A percentile compares a stretch with the other conserved stretches of the same genome.
Conservation (phyloP, 2,797 vertebrate genomes). For the Orestias chungarensis region DNA sequence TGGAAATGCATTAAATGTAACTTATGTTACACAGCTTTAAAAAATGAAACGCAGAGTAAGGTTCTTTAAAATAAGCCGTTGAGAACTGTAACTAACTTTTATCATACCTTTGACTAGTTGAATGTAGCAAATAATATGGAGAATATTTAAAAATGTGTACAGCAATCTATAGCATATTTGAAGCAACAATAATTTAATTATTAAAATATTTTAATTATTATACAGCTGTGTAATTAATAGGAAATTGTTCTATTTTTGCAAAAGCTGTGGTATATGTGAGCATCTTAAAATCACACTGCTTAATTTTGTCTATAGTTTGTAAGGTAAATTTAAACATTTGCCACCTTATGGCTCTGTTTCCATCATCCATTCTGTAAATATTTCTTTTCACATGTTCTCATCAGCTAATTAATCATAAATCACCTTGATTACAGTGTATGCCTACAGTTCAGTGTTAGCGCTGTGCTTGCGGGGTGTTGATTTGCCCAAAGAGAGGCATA, state of each 20-base stretch:
- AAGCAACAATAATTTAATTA: neutral
- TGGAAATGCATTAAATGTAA: neutral
- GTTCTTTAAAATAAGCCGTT: neutral
- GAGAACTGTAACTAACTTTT: neutral
- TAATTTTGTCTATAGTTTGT: neutral
- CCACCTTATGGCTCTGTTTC: slow-evolving; percentile 18
- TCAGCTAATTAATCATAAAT: slow-evolving; percentile 44
- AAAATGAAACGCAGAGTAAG: neutral
- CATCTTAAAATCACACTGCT: neutral
- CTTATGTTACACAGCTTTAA: neutral
- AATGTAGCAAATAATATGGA: neutral
- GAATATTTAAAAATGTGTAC: no score
- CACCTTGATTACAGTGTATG: slow-evolving; percentile 58
- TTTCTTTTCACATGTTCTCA: slow-evolving; percentile 15
- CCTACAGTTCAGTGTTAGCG: slow-evolving; percentile 34
- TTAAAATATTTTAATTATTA: neutral
- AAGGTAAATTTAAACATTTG: slow-evolving; percentile 16
- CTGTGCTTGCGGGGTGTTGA: slow-evolving; percentile 26
- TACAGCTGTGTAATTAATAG: neutral
- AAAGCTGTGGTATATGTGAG: neutral
- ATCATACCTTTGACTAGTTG: neutral
- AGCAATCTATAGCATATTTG: no score
- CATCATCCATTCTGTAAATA: slow-evolving; percentile 17
- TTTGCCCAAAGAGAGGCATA: slow-evolving; percentile 41
- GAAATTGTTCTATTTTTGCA: neutral